These are phyloP conservation scores for Psammodynastes pulverulentus DNA, from an alignment of 2,113 vertebrate species.

Conservation along the genomic window DNA sequence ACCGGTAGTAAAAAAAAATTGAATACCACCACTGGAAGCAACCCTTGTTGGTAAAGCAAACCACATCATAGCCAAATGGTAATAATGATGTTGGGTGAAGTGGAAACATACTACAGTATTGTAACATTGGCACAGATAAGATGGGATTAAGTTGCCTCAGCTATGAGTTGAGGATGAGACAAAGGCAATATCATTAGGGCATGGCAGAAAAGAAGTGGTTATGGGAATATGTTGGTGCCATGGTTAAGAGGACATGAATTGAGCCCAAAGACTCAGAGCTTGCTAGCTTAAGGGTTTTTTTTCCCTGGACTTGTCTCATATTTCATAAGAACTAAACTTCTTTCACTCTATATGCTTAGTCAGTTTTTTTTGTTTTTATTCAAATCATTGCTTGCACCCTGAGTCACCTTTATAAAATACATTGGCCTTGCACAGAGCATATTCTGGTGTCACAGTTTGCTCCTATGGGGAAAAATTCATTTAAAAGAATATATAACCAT, in stretches of 20 bases:
- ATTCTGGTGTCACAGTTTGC: background rate
- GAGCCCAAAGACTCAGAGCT: background rate
- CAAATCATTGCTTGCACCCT: background rate
- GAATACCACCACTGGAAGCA: too few relatives aligned
- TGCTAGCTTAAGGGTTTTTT: rapidly evolving
- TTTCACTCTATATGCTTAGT: background rate
- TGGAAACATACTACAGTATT: background rate
- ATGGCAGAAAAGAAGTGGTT: background rate
- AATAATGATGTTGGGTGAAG: background rate
- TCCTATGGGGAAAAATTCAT: background rate
- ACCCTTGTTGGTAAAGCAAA: background rate
- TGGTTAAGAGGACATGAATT: background rate
- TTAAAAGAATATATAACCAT: background rate
- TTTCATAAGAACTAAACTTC: background rate
- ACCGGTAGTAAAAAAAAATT: too few relatives aligned
- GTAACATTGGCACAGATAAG: background rate
- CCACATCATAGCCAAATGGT: background rate
- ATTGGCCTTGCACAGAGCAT: background rate
- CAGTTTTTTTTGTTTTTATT: background rate
- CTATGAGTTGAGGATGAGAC: background rate
- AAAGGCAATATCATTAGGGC: background rate
- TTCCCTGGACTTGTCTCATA: background rate
- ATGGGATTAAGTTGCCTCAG: background rate
- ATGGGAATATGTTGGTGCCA: background rate
- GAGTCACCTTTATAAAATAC: background rate